Percentiles rank a stretch among this genome's conserved stretches.
These are phyloP conservation scores for Pectinophora gossypiella DNA, from an alignment of 1,140 invertebrate species.

Conservation along the genomic window DNA sequence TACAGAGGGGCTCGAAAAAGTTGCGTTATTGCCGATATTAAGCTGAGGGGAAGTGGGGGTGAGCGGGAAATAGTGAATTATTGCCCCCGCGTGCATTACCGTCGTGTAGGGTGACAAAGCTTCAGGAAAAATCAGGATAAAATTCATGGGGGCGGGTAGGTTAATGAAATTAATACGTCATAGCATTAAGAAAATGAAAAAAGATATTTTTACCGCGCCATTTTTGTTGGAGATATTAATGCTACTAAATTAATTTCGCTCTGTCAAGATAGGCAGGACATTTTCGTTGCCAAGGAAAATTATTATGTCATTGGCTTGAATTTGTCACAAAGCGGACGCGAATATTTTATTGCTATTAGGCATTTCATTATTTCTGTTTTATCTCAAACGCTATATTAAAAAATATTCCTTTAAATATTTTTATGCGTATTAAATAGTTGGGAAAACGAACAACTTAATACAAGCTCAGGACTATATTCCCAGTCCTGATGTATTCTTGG, in stretches of 20 bases:
- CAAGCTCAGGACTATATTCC: too few relatives aligned
- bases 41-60: background rate
- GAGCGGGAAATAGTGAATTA: background rate
- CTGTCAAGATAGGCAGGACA: background rate
- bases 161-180: background rate
- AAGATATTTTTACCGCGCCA: background rate
- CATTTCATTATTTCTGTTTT: too few relatives aligned
- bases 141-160: too few relatives aligned
- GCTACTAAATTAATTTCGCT: background rate
- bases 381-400: too few relatives aligned
- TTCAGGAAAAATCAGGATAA: background rate
- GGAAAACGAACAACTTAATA: too few relatives aligned
- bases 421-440: too few relatives aligned
- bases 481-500: too few relatives aligned
- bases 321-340: too few relatives aligned
- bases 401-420: too few relatives aligned
- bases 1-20: background rate
- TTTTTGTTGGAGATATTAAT: background rate
- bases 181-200: background rate
- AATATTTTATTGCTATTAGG: too few relatives aligned
- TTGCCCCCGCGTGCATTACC: background rate
- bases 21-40: background rate
- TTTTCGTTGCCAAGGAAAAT: too few relatives aligned
- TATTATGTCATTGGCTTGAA: too few relatives aligned
- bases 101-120: background rate